A percentile compares a stretch with the other conserved stretches of the same genome.
Evolutionary conservation across 2,113 vertebrate species (phyloP).

Genomic region (Ploceus nigricollis): DNA sequence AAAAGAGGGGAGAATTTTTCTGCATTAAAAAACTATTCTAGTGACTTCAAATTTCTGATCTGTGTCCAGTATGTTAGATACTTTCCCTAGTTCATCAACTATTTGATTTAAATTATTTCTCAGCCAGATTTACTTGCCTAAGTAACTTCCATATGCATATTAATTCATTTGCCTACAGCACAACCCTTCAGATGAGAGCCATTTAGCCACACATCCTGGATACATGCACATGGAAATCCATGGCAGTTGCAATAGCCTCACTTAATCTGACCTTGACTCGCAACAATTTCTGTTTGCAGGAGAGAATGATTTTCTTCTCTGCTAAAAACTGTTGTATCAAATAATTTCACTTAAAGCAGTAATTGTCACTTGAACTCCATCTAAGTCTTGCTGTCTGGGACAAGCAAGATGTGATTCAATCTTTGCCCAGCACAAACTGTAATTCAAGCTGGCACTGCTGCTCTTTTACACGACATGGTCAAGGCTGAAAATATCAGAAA

Average conservation of each 20-base stretch:
- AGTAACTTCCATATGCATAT: neutral
- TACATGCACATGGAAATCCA: rapidly evolving
- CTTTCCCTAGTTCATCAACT: neutral
- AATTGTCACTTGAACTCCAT: neutral
- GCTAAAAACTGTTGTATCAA: neutral
- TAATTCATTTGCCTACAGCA: neutral
- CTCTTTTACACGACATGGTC: neutral
- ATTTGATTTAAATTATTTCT: neutral
- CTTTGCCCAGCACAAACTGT: neutral
- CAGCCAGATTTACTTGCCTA: neutral
- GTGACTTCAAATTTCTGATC: neutral
- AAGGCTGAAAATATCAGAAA: neutral
- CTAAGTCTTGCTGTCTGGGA: neutral
- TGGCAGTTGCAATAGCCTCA: neutral
- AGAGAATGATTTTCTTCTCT: neutral
- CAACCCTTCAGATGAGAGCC: neutral
- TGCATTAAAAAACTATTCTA: neutral
- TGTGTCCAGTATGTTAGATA: neutral
- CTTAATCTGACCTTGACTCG: neutral
- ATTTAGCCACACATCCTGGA: neutral
- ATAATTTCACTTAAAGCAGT: neutral
- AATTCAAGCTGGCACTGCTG: neutral
- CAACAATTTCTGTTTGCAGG: neutral
- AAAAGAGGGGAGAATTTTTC: neutral
- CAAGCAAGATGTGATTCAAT: neutral